phyloP scores from a whole-genome alignment of 1,140 invertebrate genomes.

The Anastrepha obliqua region DNA sequence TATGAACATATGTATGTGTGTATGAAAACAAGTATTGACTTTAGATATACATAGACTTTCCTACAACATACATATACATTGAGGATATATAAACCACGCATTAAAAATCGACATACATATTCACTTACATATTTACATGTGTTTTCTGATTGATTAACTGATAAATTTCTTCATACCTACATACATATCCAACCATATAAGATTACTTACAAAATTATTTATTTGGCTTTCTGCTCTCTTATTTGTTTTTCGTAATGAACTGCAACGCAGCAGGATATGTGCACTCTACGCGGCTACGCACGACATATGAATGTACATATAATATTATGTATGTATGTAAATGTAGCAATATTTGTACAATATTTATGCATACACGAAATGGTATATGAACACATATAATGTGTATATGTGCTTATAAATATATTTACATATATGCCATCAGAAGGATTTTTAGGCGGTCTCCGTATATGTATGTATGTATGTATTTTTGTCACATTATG shows the following conservation, averaged over 20 bases:
- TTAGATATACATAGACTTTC: not conserved
- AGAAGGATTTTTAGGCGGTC: no score
- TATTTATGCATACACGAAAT: not conserved
- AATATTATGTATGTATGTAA: not conserved
- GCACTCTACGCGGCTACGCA: not conserved
- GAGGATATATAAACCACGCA: no score
- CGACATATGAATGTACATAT: not conserved
- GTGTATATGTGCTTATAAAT: no score
- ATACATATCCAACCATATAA: not conserved
- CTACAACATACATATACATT: not conserved
- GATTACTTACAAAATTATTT: conserved; percentile 14
- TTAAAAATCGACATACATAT: not conserved
- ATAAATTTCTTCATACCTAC: conserved; percentile 24
- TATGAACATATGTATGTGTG: not conserved
- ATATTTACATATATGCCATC: no score
- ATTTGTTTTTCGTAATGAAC: conserved; percentile 12
- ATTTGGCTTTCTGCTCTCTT: not conserved
- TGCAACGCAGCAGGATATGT: not conserved
- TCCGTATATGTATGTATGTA: not conserved
- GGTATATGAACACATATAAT: no score
- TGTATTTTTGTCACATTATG: not conserved
- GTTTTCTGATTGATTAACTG: not conserved
- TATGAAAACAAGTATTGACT: not conserved
- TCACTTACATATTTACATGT: not conserved
- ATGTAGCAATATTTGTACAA: not conserved